Percentiles rank a stretch among this genome's conserved stretches.
Evolutionary conservation across 2,888 invertebrate genomes (phyloP).

Genomic region (Chesias legatella): DNA sequence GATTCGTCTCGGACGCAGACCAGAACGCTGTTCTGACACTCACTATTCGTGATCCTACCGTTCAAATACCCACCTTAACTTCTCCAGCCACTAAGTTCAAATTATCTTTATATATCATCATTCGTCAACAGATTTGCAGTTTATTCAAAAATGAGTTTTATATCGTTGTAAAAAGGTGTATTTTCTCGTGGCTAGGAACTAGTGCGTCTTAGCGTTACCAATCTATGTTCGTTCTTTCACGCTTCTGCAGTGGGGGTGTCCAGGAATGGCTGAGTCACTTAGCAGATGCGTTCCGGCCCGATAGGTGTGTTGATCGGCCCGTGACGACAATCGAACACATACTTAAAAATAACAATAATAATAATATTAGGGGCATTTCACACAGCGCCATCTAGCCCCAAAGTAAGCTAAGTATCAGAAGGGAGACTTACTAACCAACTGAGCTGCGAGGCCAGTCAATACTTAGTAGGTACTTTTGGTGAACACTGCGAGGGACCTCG

Average conservation of each 20-base stretch:
- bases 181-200: slow-evolving; percentile 23
- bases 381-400: too few species aligned
- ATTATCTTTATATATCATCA: not conserved
- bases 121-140: not conserved
- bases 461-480: too few species aligned
- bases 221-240: slow-evolving; percentile 55
- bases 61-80: slow-evolving; percentile 23
- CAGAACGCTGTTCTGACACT: slow-evolving; percentile 60
- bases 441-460: too few species aligned
- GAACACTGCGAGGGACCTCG: too few species aligned
- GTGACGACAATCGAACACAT: slow-evolving; percentile 25
- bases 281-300: slow-evolving; percentile 69
- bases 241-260: slow-evolving; percentile 55
- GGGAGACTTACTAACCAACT: too few species aligned
- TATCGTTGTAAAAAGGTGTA: slow-evolving; percentile 16
- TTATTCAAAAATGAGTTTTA: slow-evolving; percentile 23
- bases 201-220: slow-evolving; percentile 51
- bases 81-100: not conserved
- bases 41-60: slow-evolving; percentile 34
- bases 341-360: slow-evolving; percentile 20
- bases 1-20: slow-evolving; percentile 70
- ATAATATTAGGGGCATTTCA: slow-evolving; percentile 11
- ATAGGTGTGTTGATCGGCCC: slow-evolving; percentile 45
- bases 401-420: too few species aligned
- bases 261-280: slow-evolving; percentile 59